These are phyloP conservation scores for Asobara japonica DNA, from an alignment of 1,140 invertebrate genomes.

Conservation along the genomic window DNA sequence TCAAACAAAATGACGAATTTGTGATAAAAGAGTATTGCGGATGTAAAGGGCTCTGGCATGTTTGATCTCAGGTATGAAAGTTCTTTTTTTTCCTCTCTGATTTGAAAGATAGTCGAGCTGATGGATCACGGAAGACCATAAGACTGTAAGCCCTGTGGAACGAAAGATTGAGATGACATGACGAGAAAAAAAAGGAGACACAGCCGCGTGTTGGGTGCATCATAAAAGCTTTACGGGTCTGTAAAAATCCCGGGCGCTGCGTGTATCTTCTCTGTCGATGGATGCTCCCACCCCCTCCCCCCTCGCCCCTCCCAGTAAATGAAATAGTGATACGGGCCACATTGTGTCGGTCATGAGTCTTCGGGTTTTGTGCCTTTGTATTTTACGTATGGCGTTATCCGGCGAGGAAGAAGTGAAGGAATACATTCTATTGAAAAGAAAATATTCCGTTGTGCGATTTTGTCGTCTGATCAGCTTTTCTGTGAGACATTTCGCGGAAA, in stretches of 20 bases:
- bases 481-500: too few relatives aligned
- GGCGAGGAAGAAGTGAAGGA: not conserved
- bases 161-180: not conserved
- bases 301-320: too few relatives aligned
- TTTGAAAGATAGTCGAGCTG: not conserved
- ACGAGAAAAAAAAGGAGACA: not conserved
- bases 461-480: too few relatives aligned
- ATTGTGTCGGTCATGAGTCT: not conserved
- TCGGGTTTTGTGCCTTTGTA: not conserved
- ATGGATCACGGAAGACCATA: not conserved
- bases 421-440: not conserved
- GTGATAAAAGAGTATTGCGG: not conserved
- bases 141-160: not conserved
- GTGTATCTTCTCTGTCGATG: not conserved
- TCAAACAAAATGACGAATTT: not conserved
- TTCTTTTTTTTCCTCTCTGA: not conserved
- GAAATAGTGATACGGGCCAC: constrained; percentile 3
- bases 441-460: not conserved
- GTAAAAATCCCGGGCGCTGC: not conserved
- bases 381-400: not conserved
- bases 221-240: constrained; percentile 14
- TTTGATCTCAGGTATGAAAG: not conserved
- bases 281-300: too few relatives aligned
- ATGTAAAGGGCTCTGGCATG: not conserved
- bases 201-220: not conserved